Percentiles rank a stretch among this genome's conserved stretches.
Conservation (phyloP, 2,797 vertebrate species). For the Helostoma temminkii region DNA sequence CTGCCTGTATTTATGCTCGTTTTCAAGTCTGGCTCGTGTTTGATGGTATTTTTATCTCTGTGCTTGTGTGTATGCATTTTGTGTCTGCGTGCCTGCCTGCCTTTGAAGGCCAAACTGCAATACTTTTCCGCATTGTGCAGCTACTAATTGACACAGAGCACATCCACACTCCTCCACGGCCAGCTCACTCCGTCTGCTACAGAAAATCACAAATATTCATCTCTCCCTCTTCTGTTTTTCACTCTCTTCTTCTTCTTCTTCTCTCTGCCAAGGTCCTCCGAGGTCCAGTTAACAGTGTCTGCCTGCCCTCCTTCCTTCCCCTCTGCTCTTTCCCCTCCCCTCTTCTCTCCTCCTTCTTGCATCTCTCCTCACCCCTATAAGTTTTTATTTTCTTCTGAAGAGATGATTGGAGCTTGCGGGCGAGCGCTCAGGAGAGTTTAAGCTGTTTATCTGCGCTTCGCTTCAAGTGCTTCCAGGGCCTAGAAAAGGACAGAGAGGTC, state of each 20-base stretch:
- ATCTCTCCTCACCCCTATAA: slow-evolving; percentile 44
- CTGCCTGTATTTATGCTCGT: slow-evolving; percentile 10
- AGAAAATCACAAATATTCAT: slow-evolving; percentile 65
- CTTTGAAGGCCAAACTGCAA: slow-evolving; percentile 67
- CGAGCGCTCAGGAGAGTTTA: slow-evolving; percentile 77
- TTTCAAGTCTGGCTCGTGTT: slow-evolving; percentile 13
- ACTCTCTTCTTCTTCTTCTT: slow-evolving; percentile 39
- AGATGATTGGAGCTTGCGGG: slow-evolving; percentile 76
- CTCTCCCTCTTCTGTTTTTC: slow-evolving; percentile 37
- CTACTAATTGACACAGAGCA: slow-evolving; percentile 74
- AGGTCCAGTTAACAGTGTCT: slow-evolving; percentile 76
- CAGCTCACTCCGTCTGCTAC: slow-evolving; percentile 55
- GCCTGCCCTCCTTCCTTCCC: slow-evolving; percentile 3
- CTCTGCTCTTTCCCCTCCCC: background rate
- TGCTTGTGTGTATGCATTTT: slow-evolving; percentile 18
- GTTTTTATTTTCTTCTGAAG: slow-evolving; percentile 75
- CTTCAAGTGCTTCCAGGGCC: slow-evolving; percentile 82
- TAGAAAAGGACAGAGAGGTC: slow-evolving; percentile 77
- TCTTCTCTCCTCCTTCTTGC: slow-evolving; percentile 12
- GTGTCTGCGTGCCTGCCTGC: slow-evolving; percentile 28
- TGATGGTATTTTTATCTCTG: slow-evolving; percentile 6
- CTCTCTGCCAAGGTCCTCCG: slow-evolving; percentile 68
- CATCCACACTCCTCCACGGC: slow-evolving; percentile 60
- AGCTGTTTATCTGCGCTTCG: slow-evolving; percentile 80
- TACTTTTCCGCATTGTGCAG: slow-evolving; percentile 55